Conservation (phyloP, 2,797 vertebrate genomes). For the Oophaga sylvatica region DNA sequence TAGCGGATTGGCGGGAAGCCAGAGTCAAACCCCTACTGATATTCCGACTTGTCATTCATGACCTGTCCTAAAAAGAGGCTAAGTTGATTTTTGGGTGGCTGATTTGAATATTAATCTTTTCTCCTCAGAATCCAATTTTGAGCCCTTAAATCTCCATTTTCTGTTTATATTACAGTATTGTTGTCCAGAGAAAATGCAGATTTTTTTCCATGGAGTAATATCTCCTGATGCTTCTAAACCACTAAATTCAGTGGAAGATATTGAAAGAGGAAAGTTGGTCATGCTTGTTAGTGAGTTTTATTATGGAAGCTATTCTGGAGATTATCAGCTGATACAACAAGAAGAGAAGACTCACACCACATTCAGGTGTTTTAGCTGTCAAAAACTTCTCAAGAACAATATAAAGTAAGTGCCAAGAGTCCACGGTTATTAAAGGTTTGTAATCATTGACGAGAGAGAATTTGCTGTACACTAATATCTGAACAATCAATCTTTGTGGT, state of each 20-base stretch:
- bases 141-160: slow-evolving; percentile 9
- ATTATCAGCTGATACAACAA: slow-evolving; percentile 73
- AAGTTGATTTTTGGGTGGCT: neutral
- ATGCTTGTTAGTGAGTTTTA: slow-evolving; percentile 98
- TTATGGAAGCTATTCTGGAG: slow-evolving; percentile 89
- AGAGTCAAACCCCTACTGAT: too few species aligned
- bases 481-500: too few species aligned
- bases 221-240: slow-evolving; percentile 70
- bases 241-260: slow-evolving; percentile 68
- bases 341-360: slow-evolving; percentile 86
- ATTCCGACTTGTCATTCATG: too few species aligned
- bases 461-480: too few species aligned
- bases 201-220: slow-evolving; percentile 67
- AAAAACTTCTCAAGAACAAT: slow-evolving; percentile 97
- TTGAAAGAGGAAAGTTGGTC: slow-evolving; percentile 88
- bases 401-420: slow-evolving; percentile 82
- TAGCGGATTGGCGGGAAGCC: too few species aligned
- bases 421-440: too few species aligned
- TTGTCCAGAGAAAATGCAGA: slow-evolving; percentile 78
- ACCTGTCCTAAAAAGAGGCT: too few species aligned
- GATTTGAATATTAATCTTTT: neutral
- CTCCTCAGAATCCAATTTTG: neutral
- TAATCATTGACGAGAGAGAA: too few species aligned
- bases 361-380: slow-evolving; percentile 97
- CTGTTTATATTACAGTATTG: slow-evolving; percentile 78